Base-by-base conservation (phyloP, 2,113 vertebrate species). In the Zosterops japonicus region DNA sequence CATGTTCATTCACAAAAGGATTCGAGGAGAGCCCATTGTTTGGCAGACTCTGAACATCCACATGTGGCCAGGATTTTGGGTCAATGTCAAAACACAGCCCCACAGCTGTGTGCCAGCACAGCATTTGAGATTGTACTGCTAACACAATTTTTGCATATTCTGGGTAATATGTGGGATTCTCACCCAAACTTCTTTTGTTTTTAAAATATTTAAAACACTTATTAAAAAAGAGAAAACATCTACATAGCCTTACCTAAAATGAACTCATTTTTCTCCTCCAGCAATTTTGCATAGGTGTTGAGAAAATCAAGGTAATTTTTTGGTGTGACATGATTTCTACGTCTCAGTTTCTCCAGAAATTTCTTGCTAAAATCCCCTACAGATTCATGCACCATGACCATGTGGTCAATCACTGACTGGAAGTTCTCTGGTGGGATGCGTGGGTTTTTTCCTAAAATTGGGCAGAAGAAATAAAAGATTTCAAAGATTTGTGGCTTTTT, bases 261-360 rank as follows among this genome's bases (percentile, higher is more conserved):
- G 77, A 96, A 98, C 61, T 98, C 84, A 8, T 99, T 98, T 89
- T 99, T 99, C 93, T 99, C 99, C 9, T 99, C 97, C 91, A 99
- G 95, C 44, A 99, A 93, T 44, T 93, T 98, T 16, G 97, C 97
- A 44, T 99, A 99, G 0, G 98, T 99, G 77, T 95, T 98, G 76
- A 99, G 99, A 72, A 99, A 99, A 83, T 99, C 99, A 67, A 99
- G 98, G 96, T 98, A 99, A 94, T 99, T 99, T 97, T 99, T 99
- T 27, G 99, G 99, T 8, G 99, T 99, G 21, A 99, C 99, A 1
- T 98, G 99, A 97, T 99, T 99, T 82, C 96, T 98, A 55, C 99
- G 98, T 21, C 99, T 98, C 69, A 99, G 95, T 88, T 99, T 99
- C 96, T 99, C 99, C 36, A 97, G 98, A 83, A 99, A 99, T 3